Percentiles rank a stretch among this genome's conserved stretches.
phyloP scores from a whole-genome alignment of 2,888 invertebrate genomes.

The Allacma fusca region DNA sequence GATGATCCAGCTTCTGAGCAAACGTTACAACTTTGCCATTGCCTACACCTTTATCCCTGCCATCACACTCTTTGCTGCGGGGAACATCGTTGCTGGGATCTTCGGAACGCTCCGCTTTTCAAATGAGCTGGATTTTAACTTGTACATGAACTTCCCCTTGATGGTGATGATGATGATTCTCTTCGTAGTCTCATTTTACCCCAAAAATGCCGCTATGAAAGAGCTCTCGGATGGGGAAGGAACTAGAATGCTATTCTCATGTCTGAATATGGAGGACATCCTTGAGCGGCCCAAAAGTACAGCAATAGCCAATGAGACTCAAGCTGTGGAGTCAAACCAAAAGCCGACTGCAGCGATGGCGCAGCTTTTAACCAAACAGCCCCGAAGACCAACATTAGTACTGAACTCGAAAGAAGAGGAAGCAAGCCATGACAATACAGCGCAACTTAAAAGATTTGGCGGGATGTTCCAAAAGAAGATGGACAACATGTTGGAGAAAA shows the following conservation, averaged over 20 bases:
- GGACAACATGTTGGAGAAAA: not conserved
- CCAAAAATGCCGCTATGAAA: not conserved
- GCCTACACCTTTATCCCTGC: not conserved
- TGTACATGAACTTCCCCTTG: conserved; percentile 18
- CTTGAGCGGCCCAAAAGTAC: too few species aligned
- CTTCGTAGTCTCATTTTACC: not conserved
- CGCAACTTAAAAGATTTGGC: not conserved
- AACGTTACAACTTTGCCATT: not conserved
- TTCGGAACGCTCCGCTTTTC: not conserved
- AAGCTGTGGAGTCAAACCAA: too few species aligned
- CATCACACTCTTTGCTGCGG: not conserved
- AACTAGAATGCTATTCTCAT: not conserved
- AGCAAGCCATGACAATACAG: not conserved
- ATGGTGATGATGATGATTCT: conserved; percentile 1
- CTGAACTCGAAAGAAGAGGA: not conserved
- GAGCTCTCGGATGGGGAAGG: not conserved
- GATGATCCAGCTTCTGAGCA: conserved; percentile 2
- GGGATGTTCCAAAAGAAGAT: conserved; percentile 11
- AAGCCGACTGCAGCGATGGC: too few species aligned
- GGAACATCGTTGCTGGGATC: not conserved
- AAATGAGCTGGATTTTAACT: not conserved
- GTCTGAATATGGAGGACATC: not conserved
- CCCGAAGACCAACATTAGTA: too few species aligned
- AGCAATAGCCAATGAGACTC: too few species aligned
- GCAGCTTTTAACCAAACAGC: too few species aligned